Conservation (phyloP, 2,888 invertebrate genomes). For the Dendrolimus pini region DNA sequence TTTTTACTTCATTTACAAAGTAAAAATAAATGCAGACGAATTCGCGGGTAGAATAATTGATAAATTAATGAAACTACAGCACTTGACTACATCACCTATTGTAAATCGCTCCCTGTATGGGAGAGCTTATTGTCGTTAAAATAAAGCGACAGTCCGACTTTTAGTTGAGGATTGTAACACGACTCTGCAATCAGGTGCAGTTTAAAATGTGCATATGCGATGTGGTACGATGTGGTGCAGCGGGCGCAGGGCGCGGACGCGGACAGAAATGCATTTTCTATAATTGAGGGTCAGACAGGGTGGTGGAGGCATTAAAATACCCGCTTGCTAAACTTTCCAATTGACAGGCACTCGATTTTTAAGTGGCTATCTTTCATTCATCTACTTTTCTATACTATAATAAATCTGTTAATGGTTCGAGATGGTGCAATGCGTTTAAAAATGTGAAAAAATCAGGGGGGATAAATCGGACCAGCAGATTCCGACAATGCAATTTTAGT, state of each 20-base stretch:
- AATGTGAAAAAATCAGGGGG: too few relatives aligned
- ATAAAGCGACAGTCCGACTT: slow-evolving; percentile 64
- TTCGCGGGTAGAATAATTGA: too few relatives aligned
- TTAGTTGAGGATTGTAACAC: slow-evolving; percentile 62
- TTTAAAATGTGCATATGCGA: slow-evolving; percentile 76
- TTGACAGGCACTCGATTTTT: slow-evolving; percentile 27
- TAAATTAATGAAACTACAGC: too few relatives aligned
- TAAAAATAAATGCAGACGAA: too few relatives aligned
- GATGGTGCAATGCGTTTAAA: too few relatives aligned
- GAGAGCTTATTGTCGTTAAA: slow-evolving; percentile 42
- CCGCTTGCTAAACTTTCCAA: slow-evolving; percentile 57
- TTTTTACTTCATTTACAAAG: too few relatives aligned
- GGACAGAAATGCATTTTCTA: slow-evolving; percentile 73
- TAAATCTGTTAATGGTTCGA: too few relatives aligned
- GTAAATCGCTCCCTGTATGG: neutral
- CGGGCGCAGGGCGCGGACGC: slow-evolving; percentile 67
- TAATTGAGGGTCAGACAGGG: slow-evolving; percentile 75
- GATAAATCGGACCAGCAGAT: too few relatives aligned
- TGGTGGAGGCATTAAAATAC: slow-evolving; percentile 66
- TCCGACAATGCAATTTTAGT: too few relatives aligned
- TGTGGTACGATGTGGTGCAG: slow-evolving; percentile 43
- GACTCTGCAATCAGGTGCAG: slow-evolving; percentile 72
- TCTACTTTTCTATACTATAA: too few relatives aligned
- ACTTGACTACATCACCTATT: too few relatives aligned
- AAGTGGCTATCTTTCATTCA: neutral